Percentiles rank a stretch among this genome's conserved stretches.
Conservation (phyloP, 1,140 invertebrate species). For the Drosophila repleta region DNA sequence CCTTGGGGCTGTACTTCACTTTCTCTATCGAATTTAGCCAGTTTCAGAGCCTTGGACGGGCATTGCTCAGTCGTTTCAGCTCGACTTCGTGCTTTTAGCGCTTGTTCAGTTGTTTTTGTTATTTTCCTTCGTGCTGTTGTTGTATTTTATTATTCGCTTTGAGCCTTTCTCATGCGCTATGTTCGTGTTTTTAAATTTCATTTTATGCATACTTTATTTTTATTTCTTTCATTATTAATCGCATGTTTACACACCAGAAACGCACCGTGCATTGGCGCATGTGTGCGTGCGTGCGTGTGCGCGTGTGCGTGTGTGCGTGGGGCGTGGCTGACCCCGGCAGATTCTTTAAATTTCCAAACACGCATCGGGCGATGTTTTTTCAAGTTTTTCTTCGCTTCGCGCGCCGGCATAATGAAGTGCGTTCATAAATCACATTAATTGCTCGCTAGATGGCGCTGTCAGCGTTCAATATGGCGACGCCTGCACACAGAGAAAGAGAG, state of each 20-base stretch:
- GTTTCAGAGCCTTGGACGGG: too few relatives aligned
- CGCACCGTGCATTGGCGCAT: slow-evolving; percentile 44
- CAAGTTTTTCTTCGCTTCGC: slow-evolving; percentile 9
- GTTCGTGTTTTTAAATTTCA: slow-evolving; percentile 61
- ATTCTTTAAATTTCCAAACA: slow-evolving; percentile 68
- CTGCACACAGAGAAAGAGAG: too few relatives aligned
- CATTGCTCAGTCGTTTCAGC: too few relatives aligned
- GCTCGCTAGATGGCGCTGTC: slow-evolving; percentile 63
- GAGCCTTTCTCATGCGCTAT: slow-evolving; percentile 40
- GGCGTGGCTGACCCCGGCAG: slow-evolving; percentile 12
- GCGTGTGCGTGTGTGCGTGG: slow-evolving; percentile 6
- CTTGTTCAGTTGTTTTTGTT: slow-evolving; percentile 16
- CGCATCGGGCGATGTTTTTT: slow-evolving; percentile 24
- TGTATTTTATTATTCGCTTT: slow-evolving; percentile 39
- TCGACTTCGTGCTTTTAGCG: neutral
- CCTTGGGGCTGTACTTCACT: too few relatives aligned
- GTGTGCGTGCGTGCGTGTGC: slow-evolving; percentile 6
- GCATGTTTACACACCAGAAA: slow-evolving; percentile 74
- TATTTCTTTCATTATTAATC: slow-evolving; percentile 78
- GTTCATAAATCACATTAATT: slow-evolving; percentile 79
- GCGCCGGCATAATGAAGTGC: slow-evolving; percentile 59
- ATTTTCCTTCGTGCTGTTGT: slow-evolving; percentile 14
- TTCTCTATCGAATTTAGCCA: too few relatives aligned
- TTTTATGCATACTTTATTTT: slow-evolving; percentile 74
- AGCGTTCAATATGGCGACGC: slow-evolving; percentile 61